Evolutionary conservation across 2,888 invertebrate genomes (phyloP).

Genomic region (Temnothorax rugatulus): DNA sequence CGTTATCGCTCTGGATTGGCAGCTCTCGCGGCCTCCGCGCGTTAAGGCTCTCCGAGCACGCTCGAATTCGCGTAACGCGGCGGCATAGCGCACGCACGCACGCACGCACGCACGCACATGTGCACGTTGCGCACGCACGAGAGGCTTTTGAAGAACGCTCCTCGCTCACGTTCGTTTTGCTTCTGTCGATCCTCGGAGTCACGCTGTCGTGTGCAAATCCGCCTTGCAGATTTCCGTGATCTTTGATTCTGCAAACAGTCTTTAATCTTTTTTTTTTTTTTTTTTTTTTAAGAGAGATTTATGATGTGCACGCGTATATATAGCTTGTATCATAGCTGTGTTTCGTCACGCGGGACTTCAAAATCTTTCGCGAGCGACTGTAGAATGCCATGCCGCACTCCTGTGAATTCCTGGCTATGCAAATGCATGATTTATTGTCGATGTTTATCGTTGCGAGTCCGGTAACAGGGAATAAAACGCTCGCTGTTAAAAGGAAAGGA

Average conservation of each 20-base stretch:
- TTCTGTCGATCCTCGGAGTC: neutral
- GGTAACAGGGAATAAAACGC: conserved; percentile 42
- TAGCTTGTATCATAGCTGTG: neutral
- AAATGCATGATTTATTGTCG: conserved; percentile 40
- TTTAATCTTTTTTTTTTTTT: neutral
- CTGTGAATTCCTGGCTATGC: conserved; percentile 37
- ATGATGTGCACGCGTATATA: neutral
- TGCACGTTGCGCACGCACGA: neutral
- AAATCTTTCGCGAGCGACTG: neutral
- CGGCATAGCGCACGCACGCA: neutral
- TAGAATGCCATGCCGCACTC: conserved; percentile 11
- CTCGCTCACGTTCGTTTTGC: neutral
- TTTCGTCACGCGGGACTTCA: neutral
- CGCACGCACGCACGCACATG: neutral
- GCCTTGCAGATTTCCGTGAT: neutral
- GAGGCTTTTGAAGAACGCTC: neutral
- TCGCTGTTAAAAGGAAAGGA: conserved; percentile 33
- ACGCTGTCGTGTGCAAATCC: neutral
- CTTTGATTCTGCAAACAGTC: neutral
- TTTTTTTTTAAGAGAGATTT: neutral
- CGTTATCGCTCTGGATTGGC: conserved; percentile 80
- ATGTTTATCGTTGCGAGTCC: conserved; percentile 37
- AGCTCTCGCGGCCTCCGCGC: conserved; percentile 67
- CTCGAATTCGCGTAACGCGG: conserved; percentile 37
- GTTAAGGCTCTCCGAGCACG: conserved; percentile 77